Conservation (phyloP, 2,888 invertebrate genomes). For the Agrypnus murinus region DNA sequence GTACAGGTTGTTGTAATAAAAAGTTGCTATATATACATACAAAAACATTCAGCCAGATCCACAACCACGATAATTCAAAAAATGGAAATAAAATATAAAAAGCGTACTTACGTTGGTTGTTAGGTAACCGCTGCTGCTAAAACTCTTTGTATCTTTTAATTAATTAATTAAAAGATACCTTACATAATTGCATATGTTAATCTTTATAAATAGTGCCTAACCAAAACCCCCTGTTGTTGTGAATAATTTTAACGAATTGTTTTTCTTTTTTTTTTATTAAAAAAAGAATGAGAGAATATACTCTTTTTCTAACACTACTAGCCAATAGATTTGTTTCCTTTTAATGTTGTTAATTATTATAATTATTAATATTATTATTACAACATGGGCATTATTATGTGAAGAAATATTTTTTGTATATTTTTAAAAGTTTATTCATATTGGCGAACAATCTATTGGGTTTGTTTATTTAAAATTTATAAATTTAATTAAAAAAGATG, state of each 20-base stretch:
- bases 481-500: too few relatives aligned
- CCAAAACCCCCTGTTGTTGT: conserved; percentile 58
- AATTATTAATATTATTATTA: conserved; percentile 5
- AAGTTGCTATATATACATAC: conserved; percentile 39
- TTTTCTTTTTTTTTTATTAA: conserved; percentile 9
- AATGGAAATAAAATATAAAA: not conserved
- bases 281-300: too few relatives aligned
- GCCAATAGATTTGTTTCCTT: conserved; percentile 26
- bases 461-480: conserved; percentile 5
- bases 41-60: conserved; percentile 44
- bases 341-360: conserved; percentile 38
- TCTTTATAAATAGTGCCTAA: conserved; percentile 67
- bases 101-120: conserved; percentile 59
- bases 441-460: conserved; percentile 12
- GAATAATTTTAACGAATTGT: conserved; percentile 53
- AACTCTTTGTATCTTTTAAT: conserved; percentile 52
- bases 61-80: conserved; percentile 52
- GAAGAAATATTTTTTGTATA: conserved; percentile 53
- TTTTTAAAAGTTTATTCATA: conserved; percentile 47
- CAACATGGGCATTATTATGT: conserved; percentile 57
- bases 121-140: conserved; percentile 55
- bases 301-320: too few relatives aligned
- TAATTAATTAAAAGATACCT: conserved; percentile 41
- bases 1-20: conserved; percentile 47
- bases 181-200: conserved; percentile 59